These are phyloP conservation scores for Eremophila alpestris DNA, from an alignment of 2,797 vertebrate genomes.

Conservation along the genomic window DNA sequence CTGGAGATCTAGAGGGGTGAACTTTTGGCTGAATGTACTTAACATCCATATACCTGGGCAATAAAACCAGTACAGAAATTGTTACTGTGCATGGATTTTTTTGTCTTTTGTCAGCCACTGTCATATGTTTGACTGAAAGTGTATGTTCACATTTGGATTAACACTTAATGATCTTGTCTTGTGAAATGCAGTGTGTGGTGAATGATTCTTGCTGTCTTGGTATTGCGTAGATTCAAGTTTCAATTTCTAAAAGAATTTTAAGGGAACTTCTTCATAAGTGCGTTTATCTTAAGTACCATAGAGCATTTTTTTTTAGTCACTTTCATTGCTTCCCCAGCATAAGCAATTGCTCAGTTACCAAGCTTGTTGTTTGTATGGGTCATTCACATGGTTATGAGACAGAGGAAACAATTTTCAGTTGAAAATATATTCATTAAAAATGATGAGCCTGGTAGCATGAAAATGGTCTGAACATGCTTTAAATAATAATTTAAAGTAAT, in stretches of 20 bases:
- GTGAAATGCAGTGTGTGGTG: background rate
- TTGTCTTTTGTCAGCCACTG: background rate
- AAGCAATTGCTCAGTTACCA: background rate
- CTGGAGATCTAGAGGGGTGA: background rate
- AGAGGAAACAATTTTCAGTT: background rate
- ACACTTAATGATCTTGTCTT: background rate
- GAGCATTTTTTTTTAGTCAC: background rate
- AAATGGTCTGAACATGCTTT: background rate
- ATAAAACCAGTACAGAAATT: background rate
- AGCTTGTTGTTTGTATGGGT: background rate
- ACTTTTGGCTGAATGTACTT: rapidly evolving
- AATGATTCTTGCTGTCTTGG: background rate
- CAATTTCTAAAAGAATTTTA: background rate
- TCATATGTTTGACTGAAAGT: background rate
- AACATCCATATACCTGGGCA: background rate
- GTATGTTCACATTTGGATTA: background rate
- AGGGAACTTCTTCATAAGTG: background rate
- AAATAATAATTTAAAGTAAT: no score
- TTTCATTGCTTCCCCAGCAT: background rate
- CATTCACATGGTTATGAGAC: background rate
- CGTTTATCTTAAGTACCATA: background rate
- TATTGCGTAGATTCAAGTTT: background rate
- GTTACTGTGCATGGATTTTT: background rate
- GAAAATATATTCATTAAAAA: background rate
- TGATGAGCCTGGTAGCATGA: background rate